These are phyloP conservation scores for Amphipoea oculea DNA, from an alignment of 2,888 invertebrate genomes.

Conservation along the genomic window DNA sequence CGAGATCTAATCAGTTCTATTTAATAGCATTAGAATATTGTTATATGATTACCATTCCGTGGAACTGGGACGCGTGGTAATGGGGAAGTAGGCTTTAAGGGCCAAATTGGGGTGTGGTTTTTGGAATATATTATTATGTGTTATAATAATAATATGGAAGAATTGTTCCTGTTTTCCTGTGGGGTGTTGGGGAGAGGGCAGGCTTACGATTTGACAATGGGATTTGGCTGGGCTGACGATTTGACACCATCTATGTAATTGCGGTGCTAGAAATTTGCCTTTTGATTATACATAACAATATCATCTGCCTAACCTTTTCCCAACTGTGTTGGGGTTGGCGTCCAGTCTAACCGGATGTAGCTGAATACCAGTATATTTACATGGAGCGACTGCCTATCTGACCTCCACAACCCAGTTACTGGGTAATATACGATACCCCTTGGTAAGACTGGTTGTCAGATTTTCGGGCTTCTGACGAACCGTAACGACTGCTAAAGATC, in stretches of 20 bases:
- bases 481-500: too few species aligned
- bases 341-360: too few species aligned
- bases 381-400: too few species aligned
- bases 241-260: neutral
- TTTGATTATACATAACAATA: neutral
- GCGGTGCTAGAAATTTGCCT: neutral
- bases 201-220: too few species aligned
- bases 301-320: too few species aligned
- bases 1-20: constrained; percentile 52
- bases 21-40: constrained; percentile 62
- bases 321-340: too few species aligned
- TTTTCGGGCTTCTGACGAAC: too few species aligned
- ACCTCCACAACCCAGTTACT: too few species aligned
- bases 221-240: neutral
- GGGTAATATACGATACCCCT: too few species aligned
- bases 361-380: too few species aligned
- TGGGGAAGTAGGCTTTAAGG: neutral
- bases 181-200: too few species aligned
- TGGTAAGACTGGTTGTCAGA: too few species aligned
- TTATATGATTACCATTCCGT: constrained; percentile 50
- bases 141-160: neutral
- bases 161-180: neutral
- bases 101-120: neutral
- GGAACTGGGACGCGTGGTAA: constrained; percentile 39
- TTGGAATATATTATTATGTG: constrained; percentile 27